These are phyloP conservation scores for Ascaphus truei DNA, from an alignment of 2,113 vertebrate genomes.

Conservation along the genomic window DNA sequence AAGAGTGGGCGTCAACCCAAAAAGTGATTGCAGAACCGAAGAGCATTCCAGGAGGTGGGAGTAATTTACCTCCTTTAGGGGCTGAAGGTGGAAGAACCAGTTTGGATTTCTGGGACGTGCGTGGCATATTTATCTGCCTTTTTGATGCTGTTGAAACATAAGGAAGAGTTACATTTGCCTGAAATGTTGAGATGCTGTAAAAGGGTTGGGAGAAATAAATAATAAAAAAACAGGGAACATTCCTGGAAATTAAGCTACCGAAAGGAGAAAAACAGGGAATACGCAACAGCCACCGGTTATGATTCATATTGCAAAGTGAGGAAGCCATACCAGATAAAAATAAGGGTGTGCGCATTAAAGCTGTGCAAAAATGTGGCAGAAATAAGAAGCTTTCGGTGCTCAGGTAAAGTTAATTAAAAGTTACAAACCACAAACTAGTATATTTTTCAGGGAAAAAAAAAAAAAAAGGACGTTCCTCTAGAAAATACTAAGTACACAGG, in stretches of 20 bases:
- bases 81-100: slow-evolving; percentile 87
- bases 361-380: neutral
- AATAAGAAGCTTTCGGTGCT: no score
- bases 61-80: slow-evolving; percentile 94
- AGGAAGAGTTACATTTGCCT: slow-evolving; percentile 76
- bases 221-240: neutral
- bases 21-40: no score
- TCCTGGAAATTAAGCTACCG: no score
- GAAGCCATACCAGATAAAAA: neutral
- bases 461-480: no score
- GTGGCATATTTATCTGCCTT: slow-evolving; percentile 84
- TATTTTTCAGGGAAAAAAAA: no score
- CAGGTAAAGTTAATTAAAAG: no score
- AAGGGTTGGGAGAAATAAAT: no score
- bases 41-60: no score
- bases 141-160: slow-evolving; percentile 88
- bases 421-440: no score
- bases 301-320: neutral
- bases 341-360: neutral
- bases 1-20: no score
- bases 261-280: neutral
- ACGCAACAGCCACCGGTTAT: neutral
- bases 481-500: no score
- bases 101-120: slow-evolving; percentile 94
- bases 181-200: slow-evolving; percentile 27